Evolutionary conservation across 2,113 vertebrate species (phyloP), one percentile per base, ranked within the genome.

Genomic region (Phalacrocorax pelagicus): DNA sequence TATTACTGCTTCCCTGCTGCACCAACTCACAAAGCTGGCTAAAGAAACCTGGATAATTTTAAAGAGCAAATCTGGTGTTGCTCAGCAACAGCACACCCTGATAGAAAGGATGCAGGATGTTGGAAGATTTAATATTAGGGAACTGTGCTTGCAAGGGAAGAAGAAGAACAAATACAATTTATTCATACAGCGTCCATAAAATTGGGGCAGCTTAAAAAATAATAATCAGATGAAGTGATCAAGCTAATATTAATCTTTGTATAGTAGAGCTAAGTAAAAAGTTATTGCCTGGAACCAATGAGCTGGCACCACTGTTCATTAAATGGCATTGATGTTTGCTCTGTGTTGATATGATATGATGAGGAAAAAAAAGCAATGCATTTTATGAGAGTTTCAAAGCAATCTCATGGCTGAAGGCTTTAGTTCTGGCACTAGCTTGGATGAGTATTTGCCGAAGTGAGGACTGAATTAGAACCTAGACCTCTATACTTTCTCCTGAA

Each of bases 1-100:
- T 86, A 92, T 86, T 65, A 81, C 54, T 91, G 83, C 94, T 96
- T 97, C 62, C 44, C 72, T 57, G 77, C 79, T 96, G 96, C 92
- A 97, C 79, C 78, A 94, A 95, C 85, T 97, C 90, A 93, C 86
- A 97, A 97, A 96, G 92, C 96, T 98, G 95, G 86, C 91, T 94
- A 92, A 86, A 97, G 95, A 96, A 96, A 96, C 93, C 94, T 96
- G 93, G 95, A 95, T 97, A 96, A 97, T 98, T 97, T 97, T 97
- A 97, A 97, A 98, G 96, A 97, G 96, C 96, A 97, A 98, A 98
- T 98, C 96, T 97, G 94, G 94, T 94, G 97, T 98, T 98, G 97
- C 97, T 95, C 92, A 97, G 97, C 97, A 97, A 98, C 97, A 97
- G 97, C 97, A 98, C 97, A 97, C 90, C 82, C 96, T 96, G 96